Base-by-base conservation (phyloP, 2,797 vertebrate genomes). In the Betta splendens region DNA sequence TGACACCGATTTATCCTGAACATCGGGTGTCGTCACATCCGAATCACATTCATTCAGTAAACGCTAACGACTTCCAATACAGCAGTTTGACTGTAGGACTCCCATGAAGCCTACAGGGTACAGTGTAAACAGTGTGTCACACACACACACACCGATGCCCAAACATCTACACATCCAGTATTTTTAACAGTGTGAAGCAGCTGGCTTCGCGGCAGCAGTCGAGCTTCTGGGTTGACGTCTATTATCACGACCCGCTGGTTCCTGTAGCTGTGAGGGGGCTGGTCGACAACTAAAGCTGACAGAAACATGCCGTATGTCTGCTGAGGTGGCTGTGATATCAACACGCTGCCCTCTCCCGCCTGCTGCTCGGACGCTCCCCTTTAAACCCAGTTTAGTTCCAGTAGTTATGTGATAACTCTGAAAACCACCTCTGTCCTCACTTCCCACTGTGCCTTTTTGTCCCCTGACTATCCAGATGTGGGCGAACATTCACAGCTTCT, bases 401-500 rank as follows among this genome's bases (percentile, higher is more conserved):
- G 31, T 29, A n/a, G n/a, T n/a, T n/a, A n/a, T n/a, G 23, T 25
- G 4, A 25, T 29, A 7, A 11, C 28, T 43, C 28, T 68, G n/a
- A 66, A 55, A 25, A n/a, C 17, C 11, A 21, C 22, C 35, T 39
- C 9, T 18, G n/a, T n/a, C n/a, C n/a, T n/a, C n/a, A n/a, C 11
- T 1, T 26, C 23, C 18, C 33, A 28, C 23, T 48, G 11, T 50
- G 2, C 18, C 4, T 18, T 18, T 39, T 22, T 36, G 37, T n/a
- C 1, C 47, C 21, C 21, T 13, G 7, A 35, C 18, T 3, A 0
- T 15, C 12, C 64, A 93, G 91, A 89, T 93, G 90, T 86, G 49
- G 0, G 81, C 93, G 84, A 93, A 93, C 74, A 93, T 93, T 85
- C 91, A 92, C 87, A 92, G 92, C 15, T 88, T 89, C 50, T 86